Base-by-base conservation (phyloP, 2,888 invertebrate genomes). In the Diarsia dahlii region DNA sequence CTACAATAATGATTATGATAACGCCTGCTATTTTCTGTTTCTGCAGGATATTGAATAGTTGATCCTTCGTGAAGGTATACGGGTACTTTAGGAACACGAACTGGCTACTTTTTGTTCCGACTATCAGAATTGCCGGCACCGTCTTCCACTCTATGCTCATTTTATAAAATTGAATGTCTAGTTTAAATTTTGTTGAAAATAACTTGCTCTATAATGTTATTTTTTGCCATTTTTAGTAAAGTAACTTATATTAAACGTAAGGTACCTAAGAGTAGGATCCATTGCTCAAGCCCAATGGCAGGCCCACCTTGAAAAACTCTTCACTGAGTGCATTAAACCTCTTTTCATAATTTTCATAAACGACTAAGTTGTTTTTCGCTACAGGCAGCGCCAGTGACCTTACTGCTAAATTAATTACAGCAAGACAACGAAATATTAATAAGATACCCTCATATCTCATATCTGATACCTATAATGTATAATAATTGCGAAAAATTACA, bases 1-100 rank as follows among this genome's bases (percentile, higher is more conserved):
- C 87, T 85, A 87, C 84, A 87, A 90, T 88, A 87, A 89, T 92
- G 87, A 87, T 84, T 88, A 87, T 84, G 83, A 82, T 84, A 85
- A 81, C 69, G 74, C 60, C 67, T 65, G 70, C 23, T 71, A 78
- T 82, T 81, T 73, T 77, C 76, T 82, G 68, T 46, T 75, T 72
- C 67, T 71, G 74, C 67, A 46, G 34, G 50, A 69, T 54, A 85
- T 56, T 74, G 69, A 69, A 77, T 62, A 72, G 69, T 64, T 64
- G 68, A 23, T 72, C 9, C 50, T 54, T 28, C 6, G 50, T 56
- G 18, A 34, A 45, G 50, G 18, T 18, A 60, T 23, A 39, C 39
- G 34, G 18, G 15, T 45, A 67, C 23, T 79, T 45, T 56, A 28
- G 4, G 4, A 34, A 23, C 9, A 28, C 20, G 4, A n/a, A 39